phyloP scores from a whole-genome alignment of 2,113 vertebrate genomes.

The Conger conger region DNA sequence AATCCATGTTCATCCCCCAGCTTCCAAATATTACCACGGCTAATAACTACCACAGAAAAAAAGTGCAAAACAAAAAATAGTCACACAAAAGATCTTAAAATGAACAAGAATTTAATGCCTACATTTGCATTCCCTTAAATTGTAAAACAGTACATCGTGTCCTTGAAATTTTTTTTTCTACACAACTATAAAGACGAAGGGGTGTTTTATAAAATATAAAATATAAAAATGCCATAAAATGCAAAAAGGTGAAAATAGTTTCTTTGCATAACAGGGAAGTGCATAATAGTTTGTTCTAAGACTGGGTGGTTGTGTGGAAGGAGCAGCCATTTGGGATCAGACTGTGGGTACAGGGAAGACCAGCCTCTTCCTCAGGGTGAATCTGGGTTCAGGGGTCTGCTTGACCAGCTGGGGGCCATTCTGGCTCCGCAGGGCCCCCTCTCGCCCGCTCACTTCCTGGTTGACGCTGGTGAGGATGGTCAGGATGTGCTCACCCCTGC shows the following conservation, averaged over 20 bases:
- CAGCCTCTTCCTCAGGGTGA: slow-evolving; percentile 76
- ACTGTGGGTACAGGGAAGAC: slow-evolving; percentile 54
- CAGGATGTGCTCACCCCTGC: slow-evolving; percentile 74
- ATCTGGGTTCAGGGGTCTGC: slow-evolving; percentile 79
- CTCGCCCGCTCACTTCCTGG: slow-evolving; percentile 69
- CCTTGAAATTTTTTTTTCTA: neutral
- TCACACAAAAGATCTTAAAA: neutral
- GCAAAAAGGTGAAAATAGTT: no score
- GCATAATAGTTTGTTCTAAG: no score
- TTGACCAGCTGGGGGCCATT: slow-evolving; percentile 45
- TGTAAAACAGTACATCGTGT: neutral
- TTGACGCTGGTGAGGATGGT: slow-evolving; percentile 80
- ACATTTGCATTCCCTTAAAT: neutral
- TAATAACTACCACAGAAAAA: no score
- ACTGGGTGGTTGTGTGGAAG: neutral
- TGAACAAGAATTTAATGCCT: neutral
- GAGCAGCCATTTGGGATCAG: no score
- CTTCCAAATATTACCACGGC: neutral
- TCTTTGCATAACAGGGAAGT: no score
- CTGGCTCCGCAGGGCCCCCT: neutral
- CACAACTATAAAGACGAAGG: neutral
- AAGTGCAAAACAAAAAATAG: no score
- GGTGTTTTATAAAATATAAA: neutral
- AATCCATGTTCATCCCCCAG: neutral
- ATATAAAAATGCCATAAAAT: neutral